Conservation (phyloP, 1,140 invertebrate genomes). For the Tribolium castaneum region DNA sequence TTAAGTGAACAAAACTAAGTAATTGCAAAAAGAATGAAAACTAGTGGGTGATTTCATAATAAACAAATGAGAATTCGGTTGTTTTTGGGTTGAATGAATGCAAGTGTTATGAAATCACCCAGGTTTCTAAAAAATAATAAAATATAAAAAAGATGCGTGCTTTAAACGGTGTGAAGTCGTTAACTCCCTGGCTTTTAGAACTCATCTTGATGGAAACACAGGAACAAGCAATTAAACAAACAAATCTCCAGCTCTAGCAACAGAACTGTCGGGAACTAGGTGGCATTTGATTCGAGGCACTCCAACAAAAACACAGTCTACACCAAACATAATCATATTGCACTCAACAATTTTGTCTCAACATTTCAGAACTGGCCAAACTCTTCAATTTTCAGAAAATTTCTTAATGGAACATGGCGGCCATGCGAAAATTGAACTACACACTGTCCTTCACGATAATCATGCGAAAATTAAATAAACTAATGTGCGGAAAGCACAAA, state of each 20-base stretch:
- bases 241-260: slow-evolving; percentile 49
- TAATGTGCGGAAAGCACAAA: slow-evolving; percentile 59
- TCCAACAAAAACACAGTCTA: slow-evolving; percentile 48
- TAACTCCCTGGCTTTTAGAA: slow-evolving; percentile 51
- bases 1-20: slow-evolving; percentile 1
- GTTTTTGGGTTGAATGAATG: neutral
- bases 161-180: slow-evolving; percentile 58
- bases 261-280: slow-evolving; percentile 38
- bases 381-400: slow-evolving; percentile 53
- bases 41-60: slow-evolving; percentile 11
- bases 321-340: slow-evolving; percentile 43
- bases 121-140: slow-evolving; percentile 45
- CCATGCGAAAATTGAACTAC: slow-evolving; percentile 60
- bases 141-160: slow-evolving; percentile 61
- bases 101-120: slow-evolving; percentile 53
- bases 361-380: slow-evolving; percentile 38
- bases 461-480: slow-evolving; percentile 59
- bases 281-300: slow-evolving; percentile 45
- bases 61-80: neutral
- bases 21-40: neutral
- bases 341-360: slow-evolving; percentile 45
- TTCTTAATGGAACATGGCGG: slow-evolving; percentile 59
- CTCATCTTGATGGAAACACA: slow-evolving; percentile 53
- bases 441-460: slow-evolving; percentile 57
- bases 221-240: slow-evolving; percentile 55